Conservation (phyloP, 2,797 vertebrate genomes). For the Benthosema pterotum region DNA sequence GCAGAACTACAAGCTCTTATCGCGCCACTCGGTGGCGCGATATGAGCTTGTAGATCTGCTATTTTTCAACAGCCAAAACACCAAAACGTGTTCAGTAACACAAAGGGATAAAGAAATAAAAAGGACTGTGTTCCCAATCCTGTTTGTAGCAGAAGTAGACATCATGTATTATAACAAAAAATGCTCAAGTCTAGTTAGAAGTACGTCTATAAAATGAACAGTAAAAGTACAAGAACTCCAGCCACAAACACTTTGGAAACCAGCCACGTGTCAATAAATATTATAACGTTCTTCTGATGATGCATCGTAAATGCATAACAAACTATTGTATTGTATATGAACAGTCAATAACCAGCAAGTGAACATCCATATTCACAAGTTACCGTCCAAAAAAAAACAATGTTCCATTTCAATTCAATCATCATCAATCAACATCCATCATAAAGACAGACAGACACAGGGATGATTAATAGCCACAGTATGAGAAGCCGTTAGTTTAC, state of each 20-base stretch:
- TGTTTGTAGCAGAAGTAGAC: background rate
- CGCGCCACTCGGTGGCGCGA: too few relatives aligned
- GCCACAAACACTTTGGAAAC: conserved; percentile 10
- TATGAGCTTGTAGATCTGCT: too few relatives aligned
- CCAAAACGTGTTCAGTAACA: too few relatives aligned
- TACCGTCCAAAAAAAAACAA: background rate
- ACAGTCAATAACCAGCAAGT: conserved; percentile 6
- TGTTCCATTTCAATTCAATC: background rate
- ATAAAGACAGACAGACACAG: background rate
- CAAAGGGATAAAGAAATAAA: background rate
- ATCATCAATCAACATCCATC: background rate
- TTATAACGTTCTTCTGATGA: conserved; percentile 20
- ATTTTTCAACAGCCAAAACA: too few relatives aligned
- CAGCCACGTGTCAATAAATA: conserved; percentile 42
- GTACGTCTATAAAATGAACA: background rate
- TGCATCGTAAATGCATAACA: conserved; percentile 22
- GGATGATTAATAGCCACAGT: background rate
- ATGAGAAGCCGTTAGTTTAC: conserved; percentile 18
- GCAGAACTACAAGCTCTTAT: too few relatives aligned
- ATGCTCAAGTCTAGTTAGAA: background rate
- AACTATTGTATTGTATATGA: conserved; percentile 14
- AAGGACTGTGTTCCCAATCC: background rate
- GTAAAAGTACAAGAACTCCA: conserved; percentile 4
- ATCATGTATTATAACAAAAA: background rate
- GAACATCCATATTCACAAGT: conserved; percentile 4